phyloP scores from a whole-genome alignment of 1,140 invertebrate genomes.

The Drosophila nasuta region DNA sequence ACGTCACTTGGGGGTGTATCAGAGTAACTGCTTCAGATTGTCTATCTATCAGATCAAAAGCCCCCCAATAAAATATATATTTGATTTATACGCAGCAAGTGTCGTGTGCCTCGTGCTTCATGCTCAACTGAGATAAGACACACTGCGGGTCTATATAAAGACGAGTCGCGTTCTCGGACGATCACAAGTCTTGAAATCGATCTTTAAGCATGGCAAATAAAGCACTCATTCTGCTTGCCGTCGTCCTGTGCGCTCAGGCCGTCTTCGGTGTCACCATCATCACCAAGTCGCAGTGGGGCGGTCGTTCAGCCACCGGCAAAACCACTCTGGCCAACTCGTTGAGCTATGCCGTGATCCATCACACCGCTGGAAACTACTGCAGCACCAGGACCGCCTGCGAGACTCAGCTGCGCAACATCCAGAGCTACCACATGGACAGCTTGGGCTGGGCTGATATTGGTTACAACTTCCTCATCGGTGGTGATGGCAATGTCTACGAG shows the following conservation, averaged over 20 bases:
- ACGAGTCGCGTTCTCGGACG: slow-evolving; percentile 4
- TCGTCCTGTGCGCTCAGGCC: slow-evolving; percentile 66
- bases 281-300: slow-evolving; percentile 87
- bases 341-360: slow-evolving; percentile 91
- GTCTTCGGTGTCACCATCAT: slow-evolving; percentile 84
- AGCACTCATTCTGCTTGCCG: slow-evolving; percentile 64
- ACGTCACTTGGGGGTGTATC: slow-evolving; percentile 5
- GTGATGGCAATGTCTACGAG: slow-evolving; percentile 87
- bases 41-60: slow-evolving; percentile 44
- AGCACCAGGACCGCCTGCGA: slow-evolving; percentile 85
- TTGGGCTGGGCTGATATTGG: slow-evolving; percentile 90
- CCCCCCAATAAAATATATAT: slow-evolving; percentile 17
- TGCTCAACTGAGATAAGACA: slow-evolving; percentile 42
- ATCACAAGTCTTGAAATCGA: slow-evolving; percentile 36
- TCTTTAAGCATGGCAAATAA: slow-evolving; percentile 62
- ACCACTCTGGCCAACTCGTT: slow-evolving; percentile 86
- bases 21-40: slow-evolving; percentile 21
- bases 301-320: slow-evolving; percentile 85
- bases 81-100: slow-evolving; percentile 18
- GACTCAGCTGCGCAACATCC: slow-evolving; percentile 86
- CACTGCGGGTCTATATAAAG: slow-evolving; percentile 45
- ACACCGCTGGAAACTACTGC: slow-evolving; percentile 88
- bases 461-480: slow-evolving; percentile 87
- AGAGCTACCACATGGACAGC: slow-evolving; percentile 87
- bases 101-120: slow-evolving; percentile 20